phyloP scores from a whole-genome alignment of 2,113 vertebrate genomes.

The Pseudorasbora parva region DNA sequence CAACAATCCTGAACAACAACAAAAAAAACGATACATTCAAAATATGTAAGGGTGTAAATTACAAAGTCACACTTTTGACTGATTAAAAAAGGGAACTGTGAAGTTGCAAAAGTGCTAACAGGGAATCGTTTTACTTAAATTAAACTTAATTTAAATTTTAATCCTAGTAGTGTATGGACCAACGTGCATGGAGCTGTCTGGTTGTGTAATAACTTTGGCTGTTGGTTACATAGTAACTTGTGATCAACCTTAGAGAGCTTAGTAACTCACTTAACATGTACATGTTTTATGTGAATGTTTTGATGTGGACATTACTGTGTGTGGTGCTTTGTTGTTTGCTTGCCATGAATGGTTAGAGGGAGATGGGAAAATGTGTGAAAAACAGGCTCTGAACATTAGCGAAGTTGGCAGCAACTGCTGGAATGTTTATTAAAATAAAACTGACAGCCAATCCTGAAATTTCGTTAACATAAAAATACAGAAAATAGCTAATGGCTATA shows the following conservation, averaged over 20 bases:
- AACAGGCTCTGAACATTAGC: not conserved
- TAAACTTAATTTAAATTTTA: not conserved
- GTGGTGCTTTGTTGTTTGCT: not conserved
- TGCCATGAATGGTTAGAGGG: not conserved
- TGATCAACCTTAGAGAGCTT: not conserved
- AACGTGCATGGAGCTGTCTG: not conserved
- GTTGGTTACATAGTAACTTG: not conserved
- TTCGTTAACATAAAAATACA: not conserved
- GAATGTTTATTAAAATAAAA: not conserved
- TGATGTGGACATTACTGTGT: not conserved
- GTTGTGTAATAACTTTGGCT: not conserved
- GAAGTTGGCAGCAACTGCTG: not conserved
- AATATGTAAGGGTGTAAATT: not conserved
- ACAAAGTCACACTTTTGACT: not conserved
- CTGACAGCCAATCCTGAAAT: not conserved
- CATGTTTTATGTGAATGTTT: slow-evolving; percentile 19
- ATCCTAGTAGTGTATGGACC: not conserved
- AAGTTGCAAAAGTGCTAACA: not conserved
- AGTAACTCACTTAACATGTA: not conserved
- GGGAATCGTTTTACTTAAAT: not conserved
- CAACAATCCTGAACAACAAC: not conserved
- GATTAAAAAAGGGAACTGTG: not conserved
- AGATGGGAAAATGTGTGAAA: not conserved
- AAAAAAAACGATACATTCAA: not conserved
- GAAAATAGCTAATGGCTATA: not conserved